phyloP scores from a whole-genome alignment of 2,888 invertebrate species.

The Chydorus sphaericus region DNA sequence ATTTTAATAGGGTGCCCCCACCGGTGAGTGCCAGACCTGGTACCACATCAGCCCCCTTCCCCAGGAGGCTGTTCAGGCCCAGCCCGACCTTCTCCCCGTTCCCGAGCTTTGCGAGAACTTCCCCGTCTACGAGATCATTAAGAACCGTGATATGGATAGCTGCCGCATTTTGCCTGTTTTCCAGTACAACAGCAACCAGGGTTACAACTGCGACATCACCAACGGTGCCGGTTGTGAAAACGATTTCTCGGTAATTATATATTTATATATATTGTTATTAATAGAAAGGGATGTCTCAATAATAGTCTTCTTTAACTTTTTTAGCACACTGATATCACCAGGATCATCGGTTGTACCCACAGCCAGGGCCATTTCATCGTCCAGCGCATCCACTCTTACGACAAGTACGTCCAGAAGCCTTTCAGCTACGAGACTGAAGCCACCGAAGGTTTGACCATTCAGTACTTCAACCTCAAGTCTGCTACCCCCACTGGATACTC shows the following conservation, averaged over 20 bases:
- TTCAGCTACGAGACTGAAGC: conserved; percentile 13
- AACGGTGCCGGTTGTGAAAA: conserved; percentile 8
- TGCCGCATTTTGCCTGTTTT: conserved; percentile 26
- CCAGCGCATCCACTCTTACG: conserved; percentile 8
- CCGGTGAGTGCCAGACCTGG: conserved; percentile 15
- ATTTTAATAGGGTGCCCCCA: conserved; percentile 9
- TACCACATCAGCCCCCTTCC: conserved; percentile 14
- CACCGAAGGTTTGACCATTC: conserved; percentile 7
- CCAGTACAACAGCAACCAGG: conserved; percentile 18
- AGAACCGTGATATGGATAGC: conserved; percentile 31
- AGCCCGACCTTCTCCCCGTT: conserved; percentile 9
- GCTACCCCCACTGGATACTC: conserved; percentile 1
- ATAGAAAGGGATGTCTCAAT: neutral
- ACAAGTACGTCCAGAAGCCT: conserved; percentile 10
- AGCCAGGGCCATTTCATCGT: conserved; percentile 11
- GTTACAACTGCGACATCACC: conserved; percentile 14
- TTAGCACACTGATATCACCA: neutral
- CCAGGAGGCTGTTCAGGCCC: conserved; percentile 7
- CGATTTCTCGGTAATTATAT: neutral
- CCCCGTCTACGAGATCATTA: conserved; percentile 25
- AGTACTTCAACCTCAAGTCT: conserved; percentile 4
- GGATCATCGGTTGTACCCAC: conserved; percentile 13
- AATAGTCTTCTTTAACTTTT: neutral
- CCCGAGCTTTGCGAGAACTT: conserved; percentile 15
- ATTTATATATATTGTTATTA: too few species aligned